Evolutionary conservation across 2,797 vertebrate species (phyloP).

Genomic region (Enteromius paludinosus): DNA sequence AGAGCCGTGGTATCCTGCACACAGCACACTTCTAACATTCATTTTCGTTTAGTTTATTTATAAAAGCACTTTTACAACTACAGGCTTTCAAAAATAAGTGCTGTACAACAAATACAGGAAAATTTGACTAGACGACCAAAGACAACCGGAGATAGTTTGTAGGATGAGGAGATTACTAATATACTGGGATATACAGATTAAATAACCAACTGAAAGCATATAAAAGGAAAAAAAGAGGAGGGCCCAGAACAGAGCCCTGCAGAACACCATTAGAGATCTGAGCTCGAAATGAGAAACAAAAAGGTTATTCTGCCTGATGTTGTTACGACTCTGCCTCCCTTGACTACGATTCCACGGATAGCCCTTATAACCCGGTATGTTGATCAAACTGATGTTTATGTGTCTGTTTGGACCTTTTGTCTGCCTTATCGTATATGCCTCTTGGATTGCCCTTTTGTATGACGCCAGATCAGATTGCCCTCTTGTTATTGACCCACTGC

Average conservation of each 20-base stretch:
- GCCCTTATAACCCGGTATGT: no score
- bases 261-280: background rate
- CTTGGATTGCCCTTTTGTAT: no score
- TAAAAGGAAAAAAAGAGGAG: background rate
- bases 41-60: background rate
- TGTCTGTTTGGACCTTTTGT: no score
- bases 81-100: background rate
- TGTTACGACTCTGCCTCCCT: no score
- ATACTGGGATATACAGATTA: background rate
- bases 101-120: background rate
- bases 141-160: background rate
- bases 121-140: no score
- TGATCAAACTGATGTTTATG: no score
- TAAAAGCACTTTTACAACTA: background rate
- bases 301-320: no score
- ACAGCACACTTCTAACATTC: background rate
- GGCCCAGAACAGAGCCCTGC: background rate
- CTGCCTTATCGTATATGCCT: no score
- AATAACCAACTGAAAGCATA: background rate
- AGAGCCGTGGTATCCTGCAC: constrained; percentile 81
- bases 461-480: no score
- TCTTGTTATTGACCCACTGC: no score
- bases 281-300: background rate
- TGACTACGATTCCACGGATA: no score
- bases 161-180: no score